Evolutionary conservation across 2,113 vertebrate species (phyloP).

Genomic region (Campylorhamphus procurvoides): DNA sequence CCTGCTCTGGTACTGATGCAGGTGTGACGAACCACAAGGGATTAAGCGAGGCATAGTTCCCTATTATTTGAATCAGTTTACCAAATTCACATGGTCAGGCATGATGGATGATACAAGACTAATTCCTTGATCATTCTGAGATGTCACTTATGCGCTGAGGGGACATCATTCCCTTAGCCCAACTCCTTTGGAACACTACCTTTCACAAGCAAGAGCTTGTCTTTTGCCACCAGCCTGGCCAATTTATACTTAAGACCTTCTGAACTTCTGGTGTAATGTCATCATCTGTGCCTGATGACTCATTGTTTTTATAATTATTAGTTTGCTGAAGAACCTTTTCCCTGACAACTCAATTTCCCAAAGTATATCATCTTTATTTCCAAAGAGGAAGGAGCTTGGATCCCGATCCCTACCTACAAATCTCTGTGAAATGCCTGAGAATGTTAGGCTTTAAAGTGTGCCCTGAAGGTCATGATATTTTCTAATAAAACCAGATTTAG

Average conservation of each 20-base stretch:
- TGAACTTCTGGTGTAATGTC: neutral
- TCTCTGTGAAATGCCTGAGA: neutral
- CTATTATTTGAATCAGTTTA: neutral
- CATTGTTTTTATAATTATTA: conserved; percentile 13
- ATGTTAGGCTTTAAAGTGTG: neutral
- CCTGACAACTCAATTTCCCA: neutral
- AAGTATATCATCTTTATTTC: conserved; percentile 30
- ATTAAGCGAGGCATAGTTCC: neutral
- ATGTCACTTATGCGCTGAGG: neutral
- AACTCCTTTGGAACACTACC: neutral
- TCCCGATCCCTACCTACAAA: neutral
- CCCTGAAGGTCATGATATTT: neutral
- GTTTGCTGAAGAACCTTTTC: conserved; percentile 11
- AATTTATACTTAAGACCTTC: neutral
- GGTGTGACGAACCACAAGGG: neutral
- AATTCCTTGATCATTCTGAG: neutral
- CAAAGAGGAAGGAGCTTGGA: neutral
- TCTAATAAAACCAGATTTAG: neutral
- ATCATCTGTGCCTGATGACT: conserved; percentile 14
- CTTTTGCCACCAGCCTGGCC: neutral
- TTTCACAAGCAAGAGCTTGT: neutral
- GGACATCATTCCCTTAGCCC: neutral
- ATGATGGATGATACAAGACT: neutral
- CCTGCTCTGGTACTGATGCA: neutral
- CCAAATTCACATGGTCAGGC: neutral